A percentile compares a stretch with the other conserved stretches of the same genome.
These are phyloP conservation scores for Galleria mellonella DNA, from an alignment of 1,140 invertebrate genomes.

Conservation along the genomic window DNA sequence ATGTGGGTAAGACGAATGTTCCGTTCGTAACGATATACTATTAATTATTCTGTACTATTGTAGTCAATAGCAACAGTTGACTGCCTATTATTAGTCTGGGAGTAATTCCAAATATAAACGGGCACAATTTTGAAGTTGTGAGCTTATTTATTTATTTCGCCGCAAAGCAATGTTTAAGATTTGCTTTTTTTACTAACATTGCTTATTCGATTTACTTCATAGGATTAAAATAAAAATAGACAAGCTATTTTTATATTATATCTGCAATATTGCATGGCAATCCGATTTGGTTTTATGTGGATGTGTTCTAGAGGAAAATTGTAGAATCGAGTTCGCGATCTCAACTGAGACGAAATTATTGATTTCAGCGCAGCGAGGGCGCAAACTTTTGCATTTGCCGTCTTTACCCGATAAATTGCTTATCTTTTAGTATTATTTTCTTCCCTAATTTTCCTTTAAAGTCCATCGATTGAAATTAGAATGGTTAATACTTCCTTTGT, in stretches of 20 bases:
- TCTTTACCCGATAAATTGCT: constrained; percentile 35
- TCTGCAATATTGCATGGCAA: too few relatives aligned
- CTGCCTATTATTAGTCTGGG: too few relatives aligned
- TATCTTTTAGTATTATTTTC: constrained; percentile 28
- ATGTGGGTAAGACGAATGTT: too few relatives aligned
- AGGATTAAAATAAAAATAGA: neutral
- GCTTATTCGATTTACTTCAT: neutral
- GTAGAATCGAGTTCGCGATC: neutral
- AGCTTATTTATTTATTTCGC: neutral
- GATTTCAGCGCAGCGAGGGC: constrained; percentile 51
- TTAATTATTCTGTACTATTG: too few relatives aligned
- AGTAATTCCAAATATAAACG: too few relatives aligned
- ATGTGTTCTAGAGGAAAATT: constrained; percentile 1
- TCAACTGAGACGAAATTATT: constrained; percentile 54
- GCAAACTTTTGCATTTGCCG: constrained; percentile 51
- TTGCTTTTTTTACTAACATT: neutral
- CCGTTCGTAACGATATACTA: too few relatives aligned
- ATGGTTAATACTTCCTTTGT: too few relatives aligned
- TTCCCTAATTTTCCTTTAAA: constrained; percentile 1
- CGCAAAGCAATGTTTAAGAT: too few relatives aligned
- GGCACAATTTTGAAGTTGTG: neutral
- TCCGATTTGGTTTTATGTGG: neutral
- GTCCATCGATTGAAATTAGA: neutral
- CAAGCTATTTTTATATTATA: neutral
- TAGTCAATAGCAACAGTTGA: too few relatives aligned